Evolutionary conservation across 2,113 vertebrate genomes (phyloP).

Genomic region (Stegastes partitus): DNA sequence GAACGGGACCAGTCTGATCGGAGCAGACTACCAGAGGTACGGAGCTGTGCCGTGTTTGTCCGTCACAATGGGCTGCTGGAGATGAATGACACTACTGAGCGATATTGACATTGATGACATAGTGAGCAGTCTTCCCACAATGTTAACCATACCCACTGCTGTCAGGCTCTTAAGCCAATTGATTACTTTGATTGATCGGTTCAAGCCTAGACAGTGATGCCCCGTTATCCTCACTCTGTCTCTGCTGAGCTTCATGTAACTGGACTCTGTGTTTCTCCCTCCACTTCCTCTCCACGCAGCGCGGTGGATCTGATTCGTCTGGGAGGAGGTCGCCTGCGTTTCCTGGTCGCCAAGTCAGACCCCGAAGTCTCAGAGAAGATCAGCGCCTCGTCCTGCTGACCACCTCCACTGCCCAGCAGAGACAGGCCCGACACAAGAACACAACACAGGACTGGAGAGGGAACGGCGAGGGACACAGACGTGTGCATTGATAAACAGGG

Average conservation of each 20-base stretch:
- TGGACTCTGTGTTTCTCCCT: conserved; percentile 32
- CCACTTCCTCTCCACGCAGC: conserved; percentile 76
- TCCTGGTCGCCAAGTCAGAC: conserved; percentile 95
- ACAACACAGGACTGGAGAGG: neutral
- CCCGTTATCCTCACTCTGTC: conserved; percentile 25
- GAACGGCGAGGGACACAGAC: neutral
- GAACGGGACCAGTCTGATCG: conserved; percentile 92
- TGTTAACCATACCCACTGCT: conserved; percentile 21
- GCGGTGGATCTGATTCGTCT: conserved; percentile 95
- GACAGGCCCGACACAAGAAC: conserved; percentile 16
- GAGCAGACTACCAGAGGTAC: conserved; percentile 95
- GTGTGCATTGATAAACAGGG: conserved; percentile 19
- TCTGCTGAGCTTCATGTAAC: conserved; percentile 70
- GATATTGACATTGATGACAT: conserved; percentile 23
- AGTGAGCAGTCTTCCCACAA: conserved; percentile 13
- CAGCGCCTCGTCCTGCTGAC: conserved; percentile 88
- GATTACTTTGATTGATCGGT: conserved; percentile 56
- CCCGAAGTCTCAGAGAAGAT: conserved; percentile 92
- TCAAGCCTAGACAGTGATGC: conserved; percentile 27
- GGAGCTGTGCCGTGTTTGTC: neutral
- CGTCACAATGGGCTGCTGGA: neutral
- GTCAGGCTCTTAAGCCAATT: conserved; percentile 35
- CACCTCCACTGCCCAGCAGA: neutral
- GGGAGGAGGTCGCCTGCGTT: conserved; percentile 90
- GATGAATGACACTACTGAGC: conserved; percentile 14